Evolutionary conservation across 2,888 invertebrate species (phyloP).

Genomic region (Pecten maximus): DNA sequence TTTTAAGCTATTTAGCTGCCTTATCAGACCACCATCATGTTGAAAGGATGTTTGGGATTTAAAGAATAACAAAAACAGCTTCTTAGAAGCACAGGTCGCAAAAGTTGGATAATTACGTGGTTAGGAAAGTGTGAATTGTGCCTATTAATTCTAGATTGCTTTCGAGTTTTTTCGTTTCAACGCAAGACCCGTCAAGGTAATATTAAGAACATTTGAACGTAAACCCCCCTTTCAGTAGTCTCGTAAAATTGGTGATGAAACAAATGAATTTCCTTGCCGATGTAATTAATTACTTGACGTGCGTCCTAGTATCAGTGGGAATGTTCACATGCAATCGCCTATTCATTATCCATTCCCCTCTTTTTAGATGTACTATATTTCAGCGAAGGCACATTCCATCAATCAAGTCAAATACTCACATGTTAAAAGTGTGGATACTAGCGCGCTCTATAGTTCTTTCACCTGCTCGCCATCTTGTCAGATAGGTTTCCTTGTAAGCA

Average conservation of each 20-base stretch:
- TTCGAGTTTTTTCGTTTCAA: not conserved
- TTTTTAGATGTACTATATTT: conserved; percentile 15
- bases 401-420: not conserved
- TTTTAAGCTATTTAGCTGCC: not conserved
- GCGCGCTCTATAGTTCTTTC: not conserved
- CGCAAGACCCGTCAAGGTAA: not conserved
- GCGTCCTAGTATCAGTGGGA: not conserved
- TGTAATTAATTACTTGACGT: conserved; percentile 15
- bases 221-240: not conserved
- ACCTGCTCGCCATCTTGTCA: not conserved
- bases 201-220: not conserved
- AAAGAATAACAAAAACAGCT: not conserved
- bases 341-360: not conserved
- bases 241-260: not conserved
- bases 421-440: not conserved
- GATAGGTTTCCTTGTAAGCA: not conserved
- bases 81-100: not conserved
- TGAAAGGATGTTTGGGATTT: conserved; percentile 1
- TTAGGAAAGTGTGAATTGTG: conserved; percentile 9
- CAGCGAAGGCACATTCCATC: not conserved
- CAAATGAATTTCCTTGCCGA: not conserved
- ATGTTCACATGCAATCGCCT: not conserved
- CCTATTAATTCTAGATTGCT: conserved; percentile 29
- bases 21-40: not conserved
- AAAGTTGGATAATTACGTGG: not conserved